Base-by-base conservation (phyloP, 1,140 invertebrate species). In the Oryctes rhinoceros region DNA sequence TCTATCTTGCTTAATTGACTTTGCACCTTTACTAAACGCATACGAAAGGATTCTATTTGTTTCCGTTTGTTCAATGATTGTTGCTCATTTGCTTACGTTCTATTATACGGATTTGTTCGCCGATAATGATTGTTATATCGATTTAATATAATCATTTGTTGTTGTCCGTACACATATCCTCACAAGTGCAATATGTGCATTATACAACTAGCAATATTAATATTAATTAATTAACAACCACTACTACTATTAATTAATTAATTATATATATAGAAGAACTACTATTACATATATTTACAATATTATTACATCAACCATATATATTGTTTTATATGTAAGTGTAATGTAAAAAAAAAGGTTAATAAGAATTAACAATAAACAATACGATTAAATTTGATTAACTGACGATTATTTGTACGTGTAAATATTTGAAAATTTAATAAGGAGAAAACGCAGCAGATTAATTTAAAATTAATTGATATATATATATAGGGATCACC, bases 161-260 rank as follows among this genome's bases (percentile, higher is more conserved):
- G 37, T 44, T 76, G 75, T 47, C 39, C 47, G 37, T 80, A 78
- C 80, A 83, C 83, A 84, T 82, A 81, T 82, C 81, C 9, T 81
- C 67, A 79, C 81, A 78, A 80, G 79, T 80, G 79, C 79, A 81
- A 82, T 81, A 80, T 75, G 44, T 44, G 44, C 35, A 76, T 76
- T 76, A 37, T 76, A 76, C 65, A 71, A 71, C 20, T 76, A 76
- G 75, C 75, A 76, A 76, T 76, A 76, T 76, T 76, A 76, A 71
- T 71, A 71, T 71, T 71, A 71, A 62, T 71, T 71, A 71, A 62
- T 71, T 71, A 71, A 71, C 49, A 15, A 18, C 15, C 18, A 59
- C 18, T 59, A 59, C 15, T 59, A 59, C 53, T 35, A 71, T 71
- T 30, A 30, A 71, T 24, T 59, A 59, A 30, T 30, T 30, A 30